Percentiles rank a stretch among this genome's conserved stretches.
phyloP scores from a whole-genome alignment of 1,140 invertebrate genomes.

The Sinella curviseta region DNA sequence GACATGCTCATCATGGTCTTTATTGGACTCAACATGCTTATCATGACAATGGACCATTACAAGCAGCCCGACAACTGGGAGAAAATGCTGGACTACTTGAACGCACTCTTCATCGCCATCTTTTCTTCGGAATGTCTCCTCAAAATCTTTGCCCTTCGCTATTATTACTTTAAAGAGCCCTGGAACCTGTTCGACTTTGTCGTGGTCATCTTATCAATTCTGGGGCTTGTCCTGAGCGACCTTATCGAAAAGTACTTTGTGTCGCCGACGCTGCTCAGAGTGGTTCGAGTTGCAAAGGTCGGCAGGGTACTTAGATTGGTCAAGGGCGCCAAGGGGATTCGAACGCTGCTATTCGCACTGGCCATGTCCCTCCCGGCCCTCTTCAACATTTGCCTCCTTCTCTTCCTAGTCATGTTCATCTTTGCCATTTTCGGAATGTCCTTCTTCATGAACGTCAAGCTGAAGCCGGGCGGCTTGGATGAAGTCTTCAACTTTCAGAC shows the following conservation, averaged over 20 bases:
- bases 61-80: conserved; percentile 80
- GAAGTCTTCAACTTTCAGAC: conserved; percentile 98
- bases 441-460: conserved; percentile 97
- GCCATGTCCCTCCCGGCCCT: conserved; percentile 97
- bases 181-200: conserved; percentile 99
- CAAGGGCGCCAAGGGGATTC: conserved; percentile 95
- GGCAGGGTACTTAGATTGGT: conserved; percentile 93
- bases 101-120: conserved; percentile 97
- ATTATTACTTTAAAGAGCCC: conserved; percentile 97
- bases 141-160: conserved; percentile 60
- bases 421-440: conserved; percentile 94
- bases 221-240: conserved; percentile 91
- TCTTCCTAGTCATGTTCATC: conserved; percentile 99
- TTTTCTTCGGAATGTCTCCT: conserved; percentile 92
- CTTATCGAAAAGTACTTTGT: conserved; percentile 97
- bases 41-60: conserved; percentile 97
- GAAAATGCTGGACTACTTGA: conserved; percentile 82
- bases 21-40: conserved; percentile 97
- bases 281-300: conserved; percentile 96
- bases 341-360: conserved; percentile 93
- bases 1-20: conserved; percentile 99
- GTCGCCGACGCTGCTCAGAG: conserved; percentile 92
- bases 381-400: conserved; percentile 96
- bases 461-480: conserved; percentile 82
- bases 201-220: conserved; percentile 96